Conservation (phyloP, 2,888 invertebrate species). For the Hydropsyche betteni region DNA sequence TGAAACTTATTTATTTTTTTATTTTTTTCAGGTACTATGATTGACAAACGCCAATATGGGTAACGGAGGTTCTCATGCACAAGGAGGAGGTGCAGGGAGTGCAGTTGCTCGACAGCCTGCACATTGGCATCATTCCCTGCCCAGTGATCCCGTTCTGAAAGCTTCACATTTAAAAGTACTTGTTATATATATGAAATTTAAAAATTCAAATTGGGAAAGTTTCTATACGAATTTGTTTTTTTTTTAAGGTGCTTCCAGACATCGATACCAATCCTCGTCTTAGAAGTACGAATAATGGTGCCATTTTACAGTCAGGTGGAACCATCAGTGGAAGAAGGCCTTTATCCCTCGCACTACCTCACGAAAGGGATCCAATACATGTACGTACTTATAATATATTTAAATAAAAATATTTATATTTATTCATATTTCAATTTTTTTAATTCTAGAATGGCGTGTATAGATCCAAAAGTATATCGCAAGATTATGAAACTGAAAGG, state of each 20-base stretch:
- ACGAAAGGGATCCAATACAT: conserved; percentile 54
- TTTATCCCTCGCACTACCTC: conserved; percentile 55
- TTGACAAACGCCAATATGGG: conserved; percentile 45
- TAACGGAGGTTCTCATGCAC: conserved; percentile 44
- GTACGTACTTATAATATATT: background rate
- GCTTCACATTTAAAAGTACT: conserved; percentile 49
- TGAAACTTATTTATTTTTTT: background rate
- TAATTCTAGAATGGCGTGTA: conserved; percentile 61
- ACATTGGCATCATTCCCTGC: conserved; percentile 51
- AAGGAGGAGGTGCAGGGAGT: conserved; percentile 18
- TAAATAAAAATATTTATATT: background rate
- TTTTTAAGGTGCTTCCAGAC: conserved; percentile 74
- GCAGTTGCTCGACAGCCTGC: conserved; percentile 42
- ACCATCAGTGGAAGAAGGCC: conserved; percentile 79
- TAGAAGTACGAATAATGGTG: conserved; percentile 83
- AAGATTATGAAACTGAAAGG: conserved; percentile 48
- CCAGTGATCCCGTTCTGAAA: conserved; percentile 47
- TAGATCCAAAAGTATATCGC: conserved; percentile 60
- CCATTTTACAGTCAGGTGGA: conserved; percentile 82
- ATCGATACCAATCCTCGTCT: conserved; percentile 73
- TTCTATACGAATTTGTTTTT: background rate
- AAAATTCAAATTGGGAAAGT: too few species aligned
- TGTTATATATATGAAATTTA: too few species aligned
- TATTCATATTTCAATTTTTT: background rate
- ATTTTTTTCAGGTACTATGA: conserved; percentile 46